Evolutionary conservation across 2,797 vertebrate genomes (phyloP), one percentile per base, ranked within the genome.

Genomic region (Takifugu rubripes): DNA sequence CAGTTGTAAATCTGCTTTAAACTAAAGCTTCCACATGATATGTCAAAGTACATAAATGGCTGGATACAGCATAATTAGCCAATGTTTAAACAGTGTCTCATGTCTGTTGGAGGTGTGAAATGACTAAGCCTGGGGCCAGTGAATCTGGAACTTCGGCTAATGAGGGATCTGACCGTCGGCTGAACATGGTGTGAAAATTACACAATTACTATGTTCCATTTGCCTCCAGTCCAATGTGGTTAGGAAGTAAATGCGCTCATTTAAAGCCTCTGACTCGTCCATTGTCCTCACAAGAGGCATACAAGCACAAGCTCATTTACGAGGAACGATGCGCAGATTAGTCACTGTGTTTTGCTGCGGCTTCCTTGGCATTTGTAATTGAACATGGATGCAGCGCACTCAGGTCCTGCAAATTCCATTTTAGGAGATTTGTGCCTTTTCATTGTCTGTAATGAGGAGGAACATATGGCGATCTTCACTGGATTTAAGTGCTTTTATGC

Each of bases 381-480:
- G 31, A 33, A 33, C 31, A 33, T 33, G 31, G 31, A 33, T 15
- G 21, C 2, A 12, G 33, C 44, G 54, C 40, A 25, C 5, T 27
- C 1, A 1, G 26, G 21, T 46, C 6, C 25, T 43, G 21, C 52
- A 3, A 2, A 59, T 26, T 52, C 47, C 54, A 52, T 69, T 70
- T 72, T 56, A 74, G 61, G 50, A 51, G 53, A 29, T 60, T 61
- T 3, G 1, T 48, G 56, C 36, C 31, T 69, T 78, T 62, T 47
- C 56, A 64, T 51, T 63, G 54, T 27, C 17, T 25, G 40, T 69
- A 64, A 75, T 68, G 54, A 70, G 40, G 48, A 50, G 27, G 25
- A 72, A 73, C 70, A 81, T 74, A 72, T 61, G 70, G 61, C 45
- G 6, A 47, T 25, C 48, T 57, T 67, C 44, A 67, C 9, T 66